Evolutionary conservation across 1,140 invertebrate species (phyloP), one percentile per base, ranked within the genome.

Genomic region (Battus philenor): DNA sequence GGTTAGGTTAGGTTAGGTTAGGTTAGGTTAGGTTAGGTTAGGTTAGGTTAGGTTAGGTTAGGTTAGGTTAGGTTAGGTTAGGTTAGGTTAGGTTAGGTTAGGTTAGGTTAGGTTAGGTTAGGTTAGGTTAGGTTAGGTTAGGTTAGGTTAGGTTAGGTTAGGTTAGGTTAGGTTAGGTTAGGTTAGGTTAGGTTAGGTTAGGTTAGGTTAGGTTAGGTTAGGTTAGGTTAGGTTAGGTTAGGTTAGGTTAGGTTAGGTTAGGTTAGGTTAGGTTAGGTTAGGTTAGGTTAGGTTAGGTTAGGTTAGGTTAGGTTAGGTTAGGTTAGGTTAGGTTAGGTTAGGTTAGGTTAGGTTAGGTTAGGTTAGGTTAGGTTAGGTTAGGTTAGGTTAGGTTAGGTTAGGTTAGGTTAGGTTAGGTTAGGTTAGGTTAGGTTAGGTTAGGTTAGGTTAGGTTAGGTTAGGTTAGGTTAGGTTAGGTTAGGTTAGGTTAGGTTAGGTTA

Each of bases 191-290:
- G 38, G 20, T 43, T 43, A 29, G 38, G 20, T 43, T 43, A 29
- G 38, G 20, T 43, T 43, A 29, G 38, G 20, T 43, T 43, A 29
- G 38, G 20, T 43, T 43, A 29, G 38, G 20, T 43, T 43, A 29
- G 38, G 20, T 43, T 43, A 29, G 38, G 20, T 43, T 43, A 29
- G 38, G 20, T 43, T 43, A 24, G 36, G 16, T 39, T n/a, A 29
- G 38, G 4, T 27, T 27, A 8, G 18, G 2, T 26, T 43, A 15
- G 9, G 9, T 26, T 43, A 29, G 22, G 9, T 43, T 26, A 29
- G 18, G 8, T 43, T 43, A 13, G 38, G n/a, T 43, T 43, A 15
- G 38, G 20, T 43, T 43, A 29, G 18, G 18, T n/a, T n/a, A n/a
- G n/a, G n/a, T n/a, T n/a, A n/a, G n/a, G n/a, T n/a, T n/a, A n/a